These are phyloP conservation scores for Mesorhabditis sp. DNA, from an alignment of 2,888 invertebrate species.

Conservation along the genomic window DNA sequence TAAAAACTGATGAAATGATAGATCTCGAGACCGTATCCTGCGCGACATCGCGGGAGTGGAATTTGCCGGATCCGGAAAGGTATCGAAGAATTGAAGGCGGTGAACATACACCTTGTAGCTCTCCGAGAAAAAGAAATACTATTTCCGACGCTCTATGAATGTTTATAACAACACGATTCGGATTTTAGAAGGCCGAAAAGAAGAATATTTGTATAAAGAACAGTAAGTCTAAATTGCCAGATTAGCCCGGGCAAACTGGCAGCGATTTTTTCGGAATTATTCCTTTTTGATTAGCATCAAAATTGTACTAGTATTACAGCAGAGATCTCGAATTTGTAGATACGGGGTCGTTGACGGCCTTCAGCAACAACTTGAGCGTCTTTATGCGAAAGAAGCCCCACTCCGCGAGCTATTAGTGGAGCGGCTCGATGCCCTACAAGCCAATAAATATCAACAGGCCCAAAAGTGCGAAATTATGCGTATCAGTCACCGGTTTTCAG, in stretches of 20 bases:
- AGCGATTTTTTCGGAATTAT: no score
- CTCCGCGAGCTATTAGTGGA: background rate
- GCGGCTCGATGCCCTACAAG: background rate
- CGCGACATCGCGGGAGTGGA: background rate
- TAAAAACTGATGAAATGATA: background rate
- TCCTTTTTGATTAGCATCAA: no score
- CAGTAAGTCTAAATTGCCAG: background rate
- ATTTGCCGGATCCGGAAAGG: background rate
- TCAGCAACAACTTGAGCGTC: background rate
- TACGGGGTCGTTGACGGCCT: background rate
- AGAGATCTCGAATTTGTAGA: background rate
- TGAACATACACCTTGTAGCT: background rate
- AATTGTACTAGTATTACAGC: no score
- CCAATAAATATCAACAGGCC: background rate
- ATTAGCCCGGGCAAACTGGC: no score
- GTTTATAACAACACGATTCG: background rate
- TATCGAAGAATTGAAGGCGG: background rate
- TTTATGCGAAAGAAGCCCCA: background rate
- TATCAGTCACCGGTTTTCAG: background rate
- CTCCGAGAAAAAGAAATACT: background rate
- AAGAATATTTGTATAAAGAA: constrained; percentile 5
- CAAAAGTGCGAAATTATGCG: background rate
- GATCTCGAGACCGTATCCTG: background rate
- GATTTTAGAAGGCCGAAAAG: background rate
- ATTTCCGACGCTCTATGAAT: background rate